Evolutionary conservation across 1,140 invertebrate genomes (phyloP).

Genomic region (Cydia fagiglandana): DNA sequence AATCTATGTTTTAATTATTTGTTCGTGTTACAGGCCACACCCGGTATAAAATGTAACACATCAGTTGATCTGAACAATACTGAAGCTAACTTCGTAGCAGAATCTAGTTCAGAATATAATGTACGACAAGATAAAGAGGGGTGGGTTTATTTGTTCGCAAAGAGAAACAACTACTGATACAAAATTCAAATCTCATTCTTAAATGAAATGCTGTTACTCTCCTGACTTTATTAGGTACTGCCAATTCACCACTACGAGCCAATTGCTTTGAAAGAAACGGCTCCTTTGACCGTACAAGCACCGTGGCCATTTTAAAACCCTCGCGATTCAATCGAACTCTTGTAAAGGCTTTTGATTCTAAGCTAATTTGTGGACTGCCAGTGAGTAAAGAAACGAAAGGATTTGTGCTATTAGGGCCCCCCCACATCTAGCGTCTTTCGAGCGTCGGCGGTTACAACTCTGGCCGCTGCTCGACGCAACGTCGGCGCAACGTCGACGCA

Average conservation of each 20-base stretch:
- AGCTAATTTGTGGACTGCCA: conserved; percentile 30
- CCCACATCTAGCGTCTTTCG: too few relatives aligned
- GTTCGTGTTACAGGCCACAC: too few relatives aligned
- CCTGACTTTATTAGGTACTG: conserved; percentile 13
- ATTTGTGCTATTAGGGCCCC: neutral
- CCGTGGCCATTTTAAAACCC: conserved; percentile 30
- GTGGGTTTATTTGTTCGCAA: neutral
- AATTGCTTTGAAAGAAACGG: conserved; percentile 40
- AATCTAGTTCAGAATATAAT: neutral
- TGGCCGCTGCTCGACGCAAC: too few relatives aligned
- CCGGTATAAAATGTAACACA: too few relatives aligned
- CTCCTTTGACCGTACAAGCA: conserved; percentile 39
- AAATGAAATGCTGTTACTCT: neutral
- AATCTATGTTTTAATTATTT: too few relatives aligned
- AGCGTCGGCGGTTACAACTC: too few relatives aligned
- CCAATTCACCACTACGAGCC: neutral
- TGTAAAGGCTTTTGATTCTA: conserved; percentile 30
- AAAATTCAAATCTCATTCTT: neutral
- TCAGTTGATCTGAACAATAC: too few relatives aligned
- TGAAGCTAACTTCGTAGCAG: too few relatives aligned
- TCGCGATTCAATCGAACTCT: conserved; percentile 17
- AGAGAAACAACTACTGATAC: neutral
- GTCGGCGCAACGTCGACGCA: too few relatives aligned
- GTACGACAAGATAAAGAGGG: neutral
- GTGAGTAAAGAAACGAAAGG: neutral